Evolutionary conservation across 2,113 vertebrate genomes (phyloP), one percentile per base, ranked within the genome.

Genomic region (Tragelaphus imberbis): DNA sequence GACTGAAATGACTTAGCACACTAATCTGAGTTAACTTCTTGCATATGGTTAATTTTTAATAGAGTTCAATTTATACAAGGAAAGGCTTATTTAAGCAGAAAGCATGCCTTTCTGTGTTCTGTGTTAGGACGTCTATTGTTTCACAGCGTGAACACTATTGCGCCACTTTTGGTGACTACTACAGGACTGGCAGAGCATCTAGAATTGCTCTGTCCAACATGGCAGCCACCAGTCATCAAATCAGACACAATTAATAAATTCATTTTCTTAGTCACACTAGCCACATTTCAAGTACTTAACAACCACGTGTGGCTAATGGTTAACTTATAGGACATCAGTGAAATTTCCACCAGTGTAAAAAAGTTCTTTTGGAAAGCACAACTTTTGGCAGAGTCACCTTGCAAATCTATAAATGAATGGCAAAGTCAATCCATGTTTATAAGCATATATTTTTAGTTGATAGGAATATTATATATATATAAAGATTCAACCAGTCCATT

Each of bases 11-110:
- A 44, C 44, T 44, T 44, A 44, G 44, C 44, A 55, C 47, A 61
- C 7, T 53, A 65, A 93, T 84, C 13, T 12, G 28, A 91, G 47
- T 71, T 93, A 53, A n/a, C 33, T 84, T 90, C 58, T 30, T 93
- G 28, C n/a, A n/a, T 12, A 27, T 2, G 7, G 51, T 86, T 80
- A 51, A 36, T 79, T 92, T 93, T 95, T 84, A 95, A 89, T 40
- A 87, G 25, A 75, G 25, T 19, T 95, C 44, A 91, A 23, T 47
- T 79, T 84, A 28, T 58, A 53, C 40, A n/a, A 79, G 44, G 51
- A 82, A 85, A 86, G 44, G 19, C 17, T 7, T 30, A n/a, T 25
- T 77, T n/a, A 84, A 84, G n/a, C 49, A 47, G 36, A 96, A 93
- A 47, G 23, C 27, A 49, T 4, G 15, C 11, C 59, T 91, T 53